Evolutionary conservation across 2,888 invertebrate genomes (phyloP).

Genomic region (Philereme vetulata): DNA sequence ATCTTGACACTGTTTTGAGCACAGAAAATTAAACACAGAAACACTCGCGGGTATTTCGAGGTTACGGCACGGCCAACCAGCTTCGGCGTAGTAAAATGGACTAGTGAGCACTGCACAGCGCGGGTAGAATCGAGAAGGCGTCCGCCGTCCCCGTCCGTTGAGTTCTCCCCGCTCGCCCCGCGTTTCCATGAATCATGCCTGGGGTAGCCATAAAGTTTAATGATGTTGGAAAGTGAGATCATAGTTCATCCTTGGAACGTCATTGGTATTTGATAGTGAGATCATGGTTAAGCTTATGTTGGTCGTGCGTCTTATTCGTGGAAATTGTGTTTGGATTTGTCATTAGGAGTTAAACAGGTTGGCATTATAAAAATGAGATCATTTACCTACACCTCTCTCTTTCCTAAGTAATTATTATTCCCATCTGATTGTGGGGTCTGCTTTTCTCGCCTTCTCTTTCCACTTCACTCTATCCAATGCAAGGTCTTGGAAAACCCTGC

Average conservation of each 20-base stretch:
- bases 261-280: too few species aligned
- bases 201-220: slow-evolving; percentile 45
- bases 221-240: slow-evolving; percentile 9
- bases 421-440: too few species aligned
- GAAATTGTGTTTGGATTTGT: too few species aligned
- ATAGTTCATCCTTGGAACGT: not conserved
- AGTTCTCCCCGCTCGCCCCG: slow-evolving; percentile 36
- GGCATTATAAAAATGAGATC: too few species aligned
- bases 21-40: slow-evolving; percentile 70
- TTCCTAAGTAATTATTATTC: too few species aligned
- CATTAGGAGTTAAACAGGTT: too few species aligned
- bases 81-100: slow-evolving; percentile 60
- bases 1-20: slow-evolving; percentile 69
- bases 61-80: slow-evolving; percentile 43
- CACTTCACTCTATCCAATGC: too few species aligned
- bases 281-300: too few species aligned
- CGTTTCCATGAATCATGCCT: slow-evolving; percentile 55
- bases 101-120: slow-evolving; percentile 59
- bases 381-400: too few species aligned
- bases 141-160: slow-evolving; percentile 48
- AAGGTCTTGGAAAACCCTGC: too few species aligned
- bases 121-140: slow-evolving; percentile 68
- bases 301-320: too few species aligned
- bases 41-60: slow-evolving; percentile 68
- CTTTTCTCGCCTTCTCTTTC: too few species aligned